Evolutionary conservation across 1,140 invertebrate species (phyloP).

Genomic region (Pygmarrhopalites habei): DNA sequence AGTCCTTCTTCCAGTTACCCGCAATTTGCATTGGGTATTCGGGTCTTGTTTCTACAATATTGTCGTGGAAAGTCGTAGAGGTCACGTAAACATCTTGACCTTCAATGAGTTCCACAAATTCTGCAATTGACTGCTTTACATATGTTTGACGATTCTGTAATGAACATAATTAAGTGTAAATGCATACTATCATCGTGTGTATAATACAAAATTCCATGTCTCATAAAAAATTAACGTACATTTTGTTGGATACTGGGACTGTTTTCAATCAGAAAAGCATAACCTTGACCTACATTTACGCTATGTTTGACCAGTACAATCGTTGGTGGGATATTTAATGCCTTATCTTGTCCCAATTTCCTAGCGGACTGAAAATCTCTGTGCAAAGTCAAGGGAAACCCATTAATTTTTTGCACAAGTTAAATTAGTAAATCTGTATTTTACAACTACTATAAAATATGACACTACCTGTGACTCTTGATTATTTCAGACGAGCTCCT

Average conservation of each 20-base stretch:
- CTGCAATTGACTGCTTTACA: conserved; percentile 23
- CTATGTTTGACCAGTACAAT: no score
- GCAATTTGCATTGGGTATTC: background rate
- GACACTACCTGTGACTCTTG: conserved; percentile 31
- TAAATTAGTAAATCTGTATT: no score
- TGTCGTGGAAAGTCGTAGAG: background rate
- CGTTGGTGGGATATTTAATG: background rate
- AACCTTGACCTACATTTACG: no score
- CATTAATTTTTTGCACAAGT: no score
- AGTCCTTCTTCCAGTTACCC: no score
- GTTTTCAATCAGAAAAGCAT: conserved; percentile 29
- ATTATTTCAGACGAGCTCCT: conserved; percentile 35
- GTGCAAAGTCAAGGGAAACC: conserved; percentile 27
- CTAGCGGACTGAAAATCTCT: no score
- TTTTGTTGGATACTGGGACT: background rate
- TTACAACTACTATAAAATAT: no score
- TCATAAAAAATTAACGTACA: background rate
- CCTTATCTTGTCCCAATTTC: no score
- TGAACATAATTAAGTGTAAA: background rate
- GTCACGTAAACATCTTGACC: no score
- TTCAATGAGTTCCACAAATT: conserved; percentile 9
- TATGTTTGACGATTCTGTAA: conserved; percentile 3
- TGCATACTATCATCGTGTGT: background rate
- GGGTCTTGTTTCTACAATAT: background rate
- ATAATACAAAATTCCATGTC: no score